Evolutionary conservation across 2,797 vertebrate species (phyloP).

Genomic region (Tokudaia tokunoshimensis): DNA sequence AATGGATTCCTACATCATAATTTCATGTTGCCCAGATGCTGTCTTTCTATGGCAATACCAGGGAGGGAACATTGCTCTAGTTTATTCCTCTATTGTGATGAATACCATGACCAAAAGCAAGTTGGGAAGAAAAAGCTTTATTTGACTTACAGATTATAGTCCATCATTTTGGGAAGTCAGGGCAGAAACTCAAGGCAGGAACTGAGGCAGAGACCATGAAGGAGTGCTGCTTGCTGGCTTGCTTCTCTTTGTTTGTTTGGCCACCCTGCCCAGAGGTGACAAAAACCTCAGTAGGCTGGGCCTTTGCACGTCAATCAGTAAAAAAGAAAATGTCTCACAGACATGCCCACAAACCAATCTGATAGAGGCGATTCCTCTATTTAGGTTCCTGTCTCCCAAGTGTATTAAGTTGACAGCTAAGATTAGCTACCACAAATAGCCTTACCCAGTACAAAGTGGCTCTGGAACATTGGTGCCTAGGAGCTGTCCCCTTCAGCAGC

Average conservation of each 20-base stretch:
- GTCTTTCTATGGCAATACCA: background rate
- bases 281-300: background rate
- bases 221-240: background rate
- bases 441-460: background rate
- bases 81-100: background rate
- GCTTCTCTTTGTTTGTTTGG: background rate
- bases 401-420: background rate
- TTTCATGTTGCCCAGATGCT: background rate
- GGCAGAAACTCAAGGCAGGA: background rate
- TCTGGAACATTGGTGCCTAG: background rate
- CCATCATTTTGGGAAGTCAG: background rate
- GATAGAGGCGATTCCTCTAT: background rate
- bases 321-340: background rate
- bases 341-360: background rate
- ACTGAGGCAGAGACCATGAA: background rate
- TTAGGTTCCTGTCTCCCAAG: background rate
- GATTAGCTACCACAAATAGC: background rate
- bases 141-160: background rate
- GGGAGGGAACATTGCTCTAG: background rate
- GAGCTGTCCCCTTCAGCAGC: background rate
- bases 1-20: background rate
- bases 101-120: background rate
- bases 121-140: background rate
- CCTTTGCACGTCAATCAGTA: background rate
- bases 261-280: background rate